Evolutionary conservation across 2,888 invertebrate genomes (phyloP).

Genomic region (Dicycla oo): DNA sequence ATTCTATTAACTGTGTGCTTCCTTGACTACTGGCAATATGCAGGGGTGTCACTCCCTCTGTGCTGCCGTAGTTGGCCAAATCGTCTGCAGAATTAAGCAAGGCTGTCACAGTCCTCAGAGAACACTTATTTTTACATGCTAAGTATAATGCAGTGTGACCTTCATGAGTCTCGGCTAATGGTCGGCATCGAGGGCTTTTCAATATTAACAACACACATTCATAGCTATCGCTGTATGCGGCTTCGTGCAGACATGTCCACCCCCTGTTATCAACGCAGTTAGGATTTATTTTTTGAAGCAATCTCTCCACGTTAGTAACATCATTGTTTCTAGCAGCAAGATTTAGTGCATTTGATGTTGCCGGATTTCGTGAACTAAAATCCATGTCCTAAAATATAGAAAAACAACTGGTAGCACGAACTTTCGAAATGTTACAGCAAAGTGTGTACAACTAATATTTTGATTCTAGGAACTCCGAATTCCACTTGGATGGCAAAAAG

Average conservation of each 20-base stretch:
- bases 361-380: slow-evolving; percentile 89
- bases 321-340: slow-evolving; percentile 86
- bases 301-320: slow-evolving; percentile 74
- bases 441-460: not conserved
- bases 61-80: slow-evolving; percentile 85
- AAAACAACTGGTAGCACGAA: slow-evolving; percentile 16
- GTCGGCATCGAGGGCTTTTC: slow-evolving; percentile 78
- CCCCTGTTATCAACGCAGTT: slow-evolving; percentile 88
- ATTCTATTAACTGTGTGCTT: slow-evolving; percentile 78
- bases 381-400: slow-evolving; percentile 76
- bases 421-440: slow-evolving; percentile 22
- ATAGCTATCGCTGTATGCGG: slow-evolving; percentile 84
- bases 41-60: slow-evolving; percentile 86
- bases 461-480: not conserved
- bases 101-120: slow-evolving; percentile 78
- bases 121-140: slow-evolving; percentile 81
- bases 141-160: slow-evolving; percentile 87
- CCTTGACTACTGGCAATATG: slow-evolving; percentile 85
- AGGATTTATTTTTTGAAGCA: slow-evolving; percentile 85
- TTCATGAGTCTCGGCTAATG: slow-evolving; percentile 84
- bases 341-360: slow-evolving; percentile 84
- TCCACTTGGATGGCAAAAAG: slow-evolving; percentile 9
- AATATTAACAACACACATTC: slow-evolving; percentile 81
- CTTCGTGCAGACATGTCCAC: slow-evolving; percentile 89
- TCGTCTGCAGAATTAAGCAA: slow-evolving; percentile 80